Percentiles rank a stretch among this genome's conserved stretches.
Evolutionary conservation across 1,140 invertebrate genomes (phyloP).

Genomic region (Lasaia peninsularis): DNA sequence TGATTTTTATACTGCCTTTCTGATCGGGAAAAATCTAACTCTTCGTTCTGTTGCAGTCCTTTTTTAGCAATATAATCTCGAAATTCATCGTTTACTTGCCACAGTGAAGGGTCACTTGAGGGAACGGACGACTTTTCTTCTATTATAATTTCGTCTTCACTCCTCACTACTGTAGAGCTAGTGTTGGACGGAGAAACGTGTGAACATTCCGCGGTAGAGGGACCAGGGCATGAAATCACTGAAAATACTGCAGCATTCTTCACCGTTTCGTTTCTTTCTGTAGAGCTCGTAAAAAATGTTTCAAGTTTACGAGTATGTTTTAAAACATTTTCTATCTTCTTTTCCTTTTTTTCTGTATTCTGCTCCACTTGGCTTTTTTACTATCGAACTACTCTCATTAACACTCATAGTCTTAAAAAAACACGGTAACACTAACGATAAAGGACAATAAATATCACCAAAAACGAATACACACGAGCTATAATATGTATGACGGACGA

Average conservation of each 20-base stretch:
- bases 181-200: not conserved
- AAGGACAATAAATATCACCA: slow-evolving; percentile 1
- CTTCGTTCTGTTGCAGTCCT: slow-evolving; percentile 21
- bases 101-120: not conserved
- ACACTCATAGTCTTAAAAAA: not conserved
- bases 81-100: not conserved
- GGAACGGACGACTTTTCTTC: not conserved
- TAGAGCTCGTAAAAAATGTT: not conserved
- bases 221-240: not conserved
- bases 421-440: not conserved
- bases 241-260: not conserved
- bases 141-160: slow-evolving; percentile 3
- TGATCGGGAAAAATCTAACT: slow-evolving; percentile 23
- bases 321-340: slow-evolving; percentile 1
- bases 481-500: slow-evolving; percentile 1
- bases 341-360: not conserved
- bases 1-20: slow-evolving; percentile 21
- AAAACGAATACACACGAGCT: not conserved
- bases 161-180: not conserved
- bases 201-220: not conserved
- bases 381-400: not conserved
- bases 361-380: slow-evolving; percentile 3
- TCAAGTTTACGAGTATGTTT: slow-evolving; percentile 1
- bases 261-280: not conserved
- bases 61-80: not conserved